phyloP scores from a whole-genome alignment of 2,113 vertebrate genomes.

The Siniperca chuatsi region DNA sequence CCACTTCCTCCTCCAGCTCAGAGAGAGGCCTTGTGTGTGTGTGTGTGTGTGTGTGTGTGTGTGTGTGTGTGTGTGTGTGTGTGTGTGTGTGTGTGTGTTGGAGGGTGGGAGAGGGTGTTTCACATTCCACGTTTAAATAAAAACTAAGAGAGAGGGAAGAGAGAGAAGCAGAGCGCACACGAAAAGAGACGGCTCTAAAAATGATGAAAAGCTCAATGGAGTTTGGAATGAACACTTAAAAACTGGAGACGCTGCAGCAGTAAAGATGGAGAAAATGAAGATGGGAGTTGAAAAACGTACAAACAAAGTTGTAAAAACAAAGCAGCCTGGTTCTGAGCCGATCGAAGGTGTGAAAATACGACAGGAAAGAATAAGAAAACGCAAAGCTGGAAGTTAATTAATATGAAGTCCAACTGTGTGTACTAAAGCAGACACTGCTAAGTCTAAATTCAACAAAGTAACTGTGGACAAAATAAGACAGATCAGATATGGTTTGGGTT shows the following conservation, averaged over 20 bases:
- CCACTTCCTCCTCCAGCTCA: constrained; percentile 77
- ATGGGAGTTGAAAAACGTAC: background rate
- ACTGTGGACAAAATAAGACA: too few relatives aligned
- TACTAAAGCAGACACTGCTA: too few relatives aligned
- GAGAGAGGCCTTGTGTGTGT: constrained; percentile 34
- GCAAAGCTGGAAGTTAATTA: too few relatives aligned
- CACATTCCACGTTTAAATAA: constrained; percentile 54
- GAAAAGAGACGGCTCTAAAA: background rate
- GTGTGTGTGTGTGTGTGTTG: background rate
- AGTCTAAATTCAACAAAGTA: too few relatives aligned
- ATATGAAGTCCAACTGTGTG: too few relatives aligned
- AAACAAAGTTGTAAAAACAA: background rate
- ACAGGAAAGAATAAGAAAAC: background rate
- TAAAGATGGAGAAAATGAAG: background rate
- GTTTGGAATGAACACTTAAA: background rate
- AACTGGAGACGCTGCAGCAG: background rate
- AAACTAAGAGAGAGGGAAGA: background rate
- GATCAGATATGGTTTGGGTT: too few relatives aligned
- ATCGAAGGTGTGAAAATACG: too few relatives aligned
- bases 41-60: constrained; percentile 29
- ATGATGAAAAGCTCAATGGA: background rate
- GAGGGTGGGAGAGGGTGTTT: constrained; percentile 21
- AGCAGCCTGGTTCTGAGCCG: too few relatives aligned
- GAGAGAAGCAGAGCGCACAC: background rate
- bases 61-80: constrained; percentile 25